Conservation (phyloP, 2,113 vertebrate species). For the Mastomys coucha region DNA sequence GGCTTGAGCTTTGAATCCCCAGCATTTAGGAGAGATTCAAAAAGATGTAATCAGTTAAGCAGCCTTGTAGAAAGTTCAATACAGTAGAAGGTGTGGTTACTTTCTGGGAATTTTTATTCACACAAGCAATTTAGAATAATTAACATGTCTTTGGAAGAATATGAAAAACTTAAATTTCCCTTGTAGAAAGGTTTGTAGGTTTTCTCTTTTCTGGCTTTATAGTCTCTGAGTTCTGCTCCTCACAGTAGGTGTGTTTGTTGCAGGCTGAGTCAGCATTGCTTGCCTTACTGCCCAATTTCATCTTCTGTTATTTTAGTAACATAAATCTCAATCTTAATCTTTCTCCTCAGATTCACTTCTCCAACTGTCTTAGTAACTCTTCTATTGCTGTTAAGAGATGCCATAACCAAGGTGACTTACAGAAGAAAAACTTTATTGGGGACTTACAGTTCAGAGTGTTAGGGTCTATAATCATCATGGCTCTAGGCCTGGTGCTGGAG, state of each 20-base stretch:
- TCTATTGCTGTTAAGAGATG: neutral
- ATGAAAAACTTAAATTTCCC: neutral
- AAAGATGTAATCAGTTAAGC: neutral
- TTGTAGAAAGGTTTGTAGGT: neutral
- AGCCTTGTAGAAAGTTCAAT: neutral
- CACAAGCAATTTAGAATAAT: neutral
- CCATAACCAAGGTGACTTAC: neutral
- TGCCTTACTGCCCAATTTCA: neutral
- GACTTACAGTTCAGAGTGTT: neutral
- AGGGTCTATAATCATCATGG: neutral
- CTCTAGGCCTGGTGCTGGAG: neutral
- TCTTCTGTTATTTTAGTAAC: neutral
- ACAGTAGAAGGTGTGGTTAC: neutral
- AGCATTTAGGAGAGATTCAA: neutral
- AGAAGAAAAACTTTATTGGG: neutral
- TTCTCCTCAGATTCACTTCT: neutral
- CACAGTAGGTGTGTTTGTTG: neutral
- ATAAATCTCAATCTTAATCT: neutral
- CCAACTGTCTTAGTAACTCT: neutral
- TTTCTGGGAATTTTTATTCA: neutral
- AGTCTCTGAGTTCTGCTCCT: neutral
- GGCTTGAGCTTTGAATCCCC: neutral
- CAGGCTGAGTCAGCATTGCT: neutral
- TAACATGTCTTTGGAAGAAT: neutral
- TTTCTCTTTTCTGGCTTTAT: neutral